phyloP scores from a whole-genome alignment of 2,113 vertebrate species.

The Phodopus roborovskii region DNA sequence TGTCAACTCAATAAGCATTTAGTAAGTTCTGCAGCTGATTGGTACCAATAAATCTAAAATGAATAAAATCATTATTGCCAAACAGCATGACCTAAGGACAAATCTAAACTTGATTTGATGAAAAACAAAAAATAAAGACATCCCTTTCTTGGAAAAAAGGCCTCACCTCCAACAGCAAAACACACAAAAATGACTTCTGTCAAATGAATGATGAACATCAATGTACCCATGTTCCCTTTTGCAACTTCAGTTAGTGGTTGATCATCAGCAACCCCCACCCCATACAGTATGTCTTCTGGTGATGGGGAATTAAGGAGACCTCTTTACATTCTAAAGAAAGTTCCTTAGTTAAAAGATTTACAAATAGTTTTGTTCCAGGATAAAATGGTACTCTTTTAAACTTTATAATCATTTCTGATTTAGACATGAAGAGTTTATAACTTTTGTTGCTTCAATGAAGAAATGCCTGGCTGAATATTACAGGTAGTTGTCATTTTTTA shows the following conservation, averaged over 20 bases:
- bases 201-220: slow-evolving; percentile 15
- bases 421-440: background rate
- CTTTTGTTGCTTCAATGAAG: background rate
- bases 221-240: background rate
- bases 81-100: background rate
- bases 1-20: background rate
- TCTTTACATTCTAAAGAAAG: background rate
- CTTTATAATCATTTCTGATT: background rate
- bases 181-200: background rate
- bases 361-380: background rate
- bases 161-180: background rate
- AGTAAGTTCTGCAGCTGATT: background rate
- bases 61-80: background rate
- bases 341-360: slow-evolving; percentile 19
- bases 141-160: background rate
- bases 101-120: background rate
- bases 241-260: background rate
- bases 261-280: background rate
- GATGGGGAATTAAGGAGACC: background rate
- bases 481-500: background rate
- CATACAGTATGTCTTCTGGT: background rate
- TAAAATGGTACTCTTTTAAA: background rate
- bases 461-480: background rate
- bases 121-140: background rate
- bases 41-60: slow-evolving; percentile 33